A percentile compares a stretch with the other conserved stretches of the same genome.
These are phyloP conservation scores for Athetis lepigone DNA, from an alignment of 2,888 invertebrate species.

Conservation along the genomic window DNA sequence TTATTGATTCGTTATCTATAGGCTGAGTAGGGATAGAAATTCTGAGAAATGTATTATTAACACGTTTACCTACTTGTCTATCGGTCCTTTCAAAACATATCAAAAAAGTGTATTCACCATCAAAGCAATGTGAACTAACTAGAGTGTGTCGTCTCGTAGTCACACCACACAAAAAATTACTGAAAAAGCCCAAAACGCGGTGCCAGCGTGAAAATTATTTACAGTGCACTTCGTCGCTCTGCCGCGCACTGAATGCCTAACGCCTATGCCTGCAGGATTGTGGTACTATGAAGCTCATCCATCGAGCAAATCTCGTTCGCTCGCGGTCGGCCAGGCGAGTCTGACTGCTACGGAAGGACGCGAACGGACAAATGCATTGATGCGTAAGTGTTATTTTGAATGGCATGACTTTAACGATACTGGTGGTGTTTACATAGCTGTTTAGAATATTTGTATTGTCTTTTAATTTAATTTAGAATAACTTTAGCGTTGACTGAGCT, in stretches of 20 bases:
- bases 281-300: neutral
- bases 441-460: too few relatives aligned
- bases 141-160: neutral
- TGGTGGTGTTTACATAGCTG: too few relatives aligned
- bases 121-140: neutral
- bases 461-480: too few relatives aligned
- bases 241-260: conserved; percentile 35
- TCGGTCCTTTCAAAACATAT: too few relatives aligned
- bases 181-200: conserved; percentile 18
- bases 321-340: too few relatives aligned
- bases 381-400: neutral
- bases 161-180: conserved; percentile 5
- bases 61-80: too few relatives aligned
- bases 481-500: too few relatives aligned
- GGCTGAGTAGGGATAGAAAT: neutral
- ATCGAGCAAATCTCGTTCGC: neutral
- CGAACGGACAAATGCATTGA: neutral
- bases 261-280: conserved; percentile 5
- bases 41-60: neutral
- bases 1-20: conserved; percentile 8
- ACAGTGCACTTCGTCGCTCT: conserved; percentile 33
- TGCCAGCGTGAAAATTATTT: conserved; percentile 39
- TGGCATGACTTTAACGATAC: neutral
- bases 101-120: neutral
- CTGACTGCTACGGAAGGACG: neutral